Percentiles rank a stretch among this genome's conserved stretches.
These are phyloP conservation scores for Parasteatoda tepidariorum DNA, from an alignment of 1,140 invertebrate species.

Conservation along the genomic window DNA sequence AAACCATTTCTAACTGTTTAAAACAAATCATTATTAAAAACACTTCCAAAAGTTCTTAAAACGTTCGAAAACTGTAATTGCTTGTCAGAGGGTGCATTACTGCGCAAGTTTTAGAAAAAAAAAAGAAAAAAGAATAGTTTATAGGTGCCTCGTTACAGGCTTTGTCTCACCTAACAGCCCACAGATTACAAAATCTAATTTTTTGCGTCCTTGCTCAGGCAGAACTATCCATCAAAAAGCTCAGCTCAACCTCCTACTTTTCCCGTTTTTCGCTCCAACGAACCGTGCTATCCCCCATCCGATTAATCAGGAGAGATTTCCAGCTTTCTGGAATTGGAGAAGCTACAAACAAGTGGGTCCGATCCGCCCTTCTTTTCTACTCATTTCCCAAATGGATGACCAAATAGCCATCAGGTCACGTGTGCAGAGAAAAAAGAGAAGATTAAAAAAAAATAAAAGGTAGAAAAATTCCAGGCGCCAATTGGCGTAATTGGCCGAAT, in stretches of 20 bases:
- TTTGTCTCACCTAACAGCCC: not conserved
- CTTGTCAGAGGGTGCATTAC: too few species aligned
- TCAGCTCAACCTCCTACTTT: not conserved
- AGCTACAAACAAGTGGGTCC: not conserved
- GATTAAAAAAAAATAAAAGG: not conserved
- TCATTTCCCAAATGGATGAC: not conserved
- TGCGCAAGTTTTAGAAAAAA: too few species aligned
- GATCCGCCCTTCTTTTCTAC: not conserved
- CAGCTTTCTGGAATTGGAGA: not conserved
- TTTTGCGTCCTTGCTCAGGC: not conserved
- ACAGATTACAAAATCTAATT: not conserved
- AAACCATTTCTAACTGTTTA: too few species aligned
- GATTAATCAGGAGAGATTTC: not conserved
- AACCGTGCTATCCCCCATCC: not conserved
- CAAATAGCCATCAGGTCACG: not conserved
- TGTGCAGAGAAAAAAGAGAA: not conserved
- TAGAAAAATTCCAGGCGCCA: not conserved
- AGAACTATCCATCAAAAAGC: not conserved
- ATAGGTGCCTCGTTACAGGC: not conserved
- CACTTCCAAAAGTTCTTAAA: too few species aligned
- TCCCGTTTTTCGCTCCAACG: not conserved
- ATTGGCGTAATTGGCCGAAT: not conserved
- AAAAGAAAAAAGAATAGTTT: not conserved
- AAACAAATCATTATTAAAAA: too few species aligned
- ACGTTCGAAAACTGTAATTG: too few species aligned